phyloP scores from a whole-genome alignment of 2,888 invertebrate species.

The Macrosoma leucophasiata region DNA sequence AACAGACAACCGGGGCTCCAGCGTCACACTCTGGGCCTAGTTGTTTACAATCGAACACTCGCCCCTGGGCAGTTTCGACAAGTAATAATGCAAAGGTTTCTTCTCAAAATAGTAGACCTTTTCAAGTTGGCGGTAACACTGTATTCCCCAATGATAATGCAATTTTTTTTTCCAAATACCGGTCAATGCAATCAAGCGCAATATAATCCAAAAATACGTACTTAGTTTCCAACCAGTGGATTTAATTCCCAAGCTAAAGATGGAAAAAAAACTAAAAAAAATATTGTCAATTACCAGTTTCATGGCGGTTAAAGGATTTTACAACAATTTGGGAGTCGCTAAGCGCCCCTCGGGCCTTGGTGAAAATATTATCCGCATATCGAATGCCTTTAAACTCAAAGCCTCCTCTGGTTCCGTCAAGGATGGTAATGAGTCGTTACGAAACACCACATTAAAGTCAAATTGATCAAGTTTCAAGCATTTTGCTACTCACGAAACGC shows the following conservation, averaged over 20 bases:
- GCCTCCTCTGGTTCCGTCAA: conserved; percentile 2
- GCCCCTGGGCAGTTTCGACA: too few relatives aligned
- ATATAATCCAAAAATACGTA: neutral
- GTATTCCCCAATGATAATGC: too few relatives aligned
- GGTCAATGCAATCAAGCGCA: too few relatives aligned
- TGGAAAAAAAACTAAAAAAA: neutral
- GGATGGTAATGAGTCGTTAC: conserved; percentile 1
- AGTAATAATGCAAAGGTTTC: too few relatives aligned
- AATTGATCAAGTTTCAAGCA: conserved; percentile 8
- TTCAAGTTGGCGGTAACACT: too few relatives aligned
- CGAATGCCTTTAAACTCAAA: conserved; percentile 16
- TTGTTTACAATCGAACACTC: too few relatives aligned
- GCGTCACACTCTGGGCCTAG: too few relatives aligned
- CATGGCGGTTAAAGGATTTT: conserved; percentile 15
- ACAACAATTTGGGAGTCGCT: conserved; percentile 13
- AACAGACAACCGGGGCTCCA: too few relatives aligned
- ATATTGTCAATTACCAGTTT: conserved; percentile 2
- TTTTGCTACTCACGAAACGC: conserved; percentile 15
- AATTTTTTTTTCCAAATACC: too few relatives aligned
- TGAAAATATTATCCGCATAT: conserved; percentile 11
- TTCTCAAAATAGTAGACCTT: too few relatives aligned
- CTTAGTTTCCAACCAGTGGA: neutral
- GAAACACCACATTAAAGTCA: conserved; percentile 1
- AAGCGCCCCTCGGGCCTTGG: conserved; percentile 13
- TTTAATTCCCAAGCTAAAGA: neutral